A percentile compares a stretch with the other conserved stretches of the same genome.
These are phyloP conservation scores for Podabrus alpinus DNA, from an alignment of 2,888 invertebrate genomes.

Conservation along the genomic window DNA sequence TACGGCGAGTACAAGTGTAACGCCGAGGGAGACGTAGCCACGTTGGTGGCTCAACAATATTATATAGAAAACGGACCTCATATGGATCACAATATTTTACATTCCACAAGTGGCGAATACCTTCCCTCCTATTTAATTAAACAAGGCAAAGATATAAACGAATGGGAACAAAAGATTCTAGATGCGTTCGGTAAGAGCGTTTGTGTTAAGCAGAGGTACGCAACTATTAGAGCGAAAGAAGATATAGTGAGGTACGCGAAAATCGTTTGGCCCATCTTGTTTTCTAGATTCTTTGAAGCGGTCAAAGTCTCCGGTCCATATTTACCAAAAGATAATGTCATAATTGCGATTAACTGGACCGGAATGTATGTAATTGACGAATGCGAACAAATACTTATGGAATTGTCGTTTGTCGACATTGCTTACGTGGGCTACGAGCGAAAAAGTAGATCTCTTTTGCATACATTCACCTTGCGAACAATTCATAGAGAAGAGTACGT, in stretches of 20 bases:
- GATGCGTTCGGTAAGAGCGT: constrained; percentile 74
- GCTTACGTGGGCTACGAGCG: constrained; percentile 70
- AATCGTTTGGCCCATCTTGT: constrained; percentile 91
- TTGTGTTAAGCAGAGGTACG: constrained; percentile 69
- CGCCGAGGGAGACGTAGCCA: constrained; percentile 82
- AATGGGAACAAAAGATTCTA: constrained; percentile 73
- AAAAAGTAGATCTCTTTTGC: constrained; percentile 60
- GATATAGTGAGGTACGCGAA: constrained; percentile 91
- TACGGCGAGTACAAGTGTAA: constrained; percentile 90
- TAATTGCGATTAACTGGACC: constrained; percentile 93
- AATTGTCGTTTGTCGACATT: constrained; percentile 86
- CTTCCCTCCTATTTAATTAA: constrained; percentile 76
- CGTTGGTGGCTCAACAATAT: constrained; percentile 88
- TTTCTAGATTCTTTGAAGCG: constrained; percentile 93
- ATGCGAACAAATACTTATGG: constrained; percentile 86
- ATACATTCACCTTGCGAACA: constrained; percentile 77
- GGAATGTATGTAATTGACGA: constrained; percentile 93
- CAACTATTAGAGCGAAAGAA: constrained; percentile 76
- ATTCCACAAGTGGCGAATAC: constrained; percentile 75
- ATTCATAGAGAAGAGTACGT: constrained; percentile 88
- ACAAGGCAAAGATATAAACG: constrained; percentile 49
- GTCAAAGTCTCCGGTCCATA: constrained; percentile 71
- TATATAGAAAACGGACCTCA: constrained; percentile 79
- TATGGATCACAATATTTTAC: constrained; percentile 70
- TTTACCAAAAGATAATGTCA: constrained; percentile 72